Base-by-base conservation (phyloP, 2,888 invertebrate genomes). In the Athrips mouffetella region DNA sequence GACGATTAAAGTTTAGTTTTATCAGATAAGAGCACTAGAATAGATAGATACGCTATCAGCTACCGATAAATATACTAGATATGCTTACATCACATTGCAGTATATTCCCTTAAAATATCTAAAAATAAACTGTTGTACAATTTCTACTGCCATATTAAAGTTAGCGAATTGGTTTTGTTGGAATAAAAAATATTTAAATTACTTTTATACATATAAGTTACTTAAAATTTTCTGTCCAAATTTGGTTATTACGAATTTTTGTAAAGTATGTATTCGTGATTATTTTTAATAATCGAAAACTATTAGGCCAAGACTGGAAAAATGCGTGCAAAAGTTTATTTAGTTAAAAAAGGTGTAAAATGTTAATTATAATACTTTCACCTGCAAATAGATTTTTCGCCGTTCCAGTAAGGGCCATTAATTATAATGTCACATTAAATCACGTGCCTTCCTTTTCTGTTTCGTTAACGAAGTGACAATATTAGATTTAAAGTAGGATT, bases 1-100 rank as follows among this genome's bases (percentile, higher is more conserved):
- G 53, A 59, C 55, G 57, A 60, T 62, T 64, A 52, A 53, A 42
- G 63, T 65, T 72, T 67, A 60, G 67, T 69, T 65, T 76, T 79
- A 80, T 80, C 78, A 27, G 27, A 44, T 50, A 44, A 44, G 30
- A 58, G 50, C 60, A 64, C 53, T 70, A 59, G 58, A 16, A 13
- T 58, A 62, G 55, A 71, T 80, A 80, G n/a, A n/a, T 80, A 80
- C 55, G 65, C 53, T 80, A 80, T 80, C 80, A 70, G 56, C 63
- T 63, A 63, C 67, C 73, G 76, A 77, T 80, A 35, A 25, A 10
- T 35, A 16, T 6, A 10, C 15, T 37, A 70, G 66, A 67, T 70
- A 72, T 59, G 58, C 18, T n/a, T 59, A 21, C 23, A 33, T 15
- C 31, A 45, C 45, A 31, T n/a, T 30, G 30, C 42, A 8, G 37